phyloP scores from a whole-genome alignment of 2,797 vertebrate genomes.

The Bradypus variegatus region DNA sequence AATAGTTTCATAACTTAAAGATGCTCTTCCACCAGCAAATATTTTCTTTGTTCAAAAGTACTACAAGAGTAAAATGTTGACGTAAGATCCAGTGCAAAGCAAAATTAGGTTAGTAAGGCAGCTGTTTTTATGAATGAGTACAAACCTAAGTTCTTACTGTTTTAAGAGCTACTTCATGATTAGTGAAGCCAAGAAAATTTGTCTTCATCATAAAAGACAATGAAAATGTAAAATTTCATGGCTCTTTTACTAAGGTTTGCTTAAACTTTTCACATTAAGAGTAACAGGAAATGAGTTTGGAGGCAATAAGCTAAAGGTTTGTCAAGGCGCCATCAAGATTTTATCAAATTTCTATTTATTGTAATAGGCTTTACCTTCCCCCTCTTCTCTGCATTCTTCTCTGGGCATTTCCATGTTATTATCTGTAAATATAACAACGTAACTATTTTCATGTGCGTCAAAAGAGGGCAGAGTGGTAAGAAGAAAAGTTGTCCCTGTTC shows the following conservation, averaged over 20 bases:
- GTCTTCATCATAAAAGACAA: background rate
- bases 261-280: constrained; percentile 6
- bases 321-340: background rate
- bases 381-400: background rate
- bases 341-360: background rate
- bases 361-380: background rate
- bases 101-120: constrained; percentile 9
- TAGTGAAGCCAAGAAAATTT: constrained; percentile 15
- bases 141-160: background rate
- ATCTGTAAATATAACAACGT: background rate
- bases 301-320: background rate
- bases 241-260: background rate
- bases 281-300: background rate
- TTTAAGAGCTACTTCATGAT: constrained; percentile 23
- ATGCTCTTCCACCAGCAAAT: constrained; percentile 1
- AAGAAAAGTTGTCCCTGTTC: background rate
- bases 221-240: constrained; percentile 15
- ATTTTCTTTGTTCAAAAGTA: constrained; percentile 12
- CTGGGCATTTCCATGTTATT: background rate
- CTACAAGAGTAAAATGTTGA: background rate
- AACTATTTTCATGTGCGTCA: background rate
- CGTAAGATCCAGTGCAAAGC: background rate
- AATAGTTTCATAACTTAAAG: background rate
- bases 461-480: background rate
- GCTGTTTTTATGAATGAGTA: constrained; percentile 31